These are phyloP conservation scores for Drosophila infuscata DNA, from an alignment of 2,888 invertebrate genomes.

Conservation along the genomic window DNA sequence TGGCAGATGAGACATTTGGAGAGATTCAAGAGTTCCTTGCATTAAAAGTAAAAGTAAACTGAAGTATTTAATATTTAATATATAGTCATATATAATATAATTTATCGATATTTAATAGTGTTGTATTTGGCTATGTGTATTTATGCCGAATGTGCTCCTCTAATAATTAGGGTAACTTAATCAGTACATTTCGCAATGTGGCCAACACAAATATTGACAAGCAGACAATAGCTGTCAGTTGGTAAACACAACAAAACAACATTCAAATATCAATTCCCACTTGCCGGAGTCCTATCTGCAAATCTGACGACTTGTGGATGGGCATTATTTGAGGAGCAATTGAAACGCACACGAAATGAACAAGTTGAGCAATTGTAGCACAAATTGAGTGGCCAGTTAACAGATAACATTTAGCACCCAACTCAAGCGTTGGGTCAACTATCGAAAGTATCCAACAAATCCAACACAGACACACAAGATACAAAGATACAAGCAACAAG, in stretches of 20 bases:
- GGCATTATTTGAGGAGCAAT: conserved; percentile 67
- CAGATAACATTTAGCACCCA: conserved; percentile 3
- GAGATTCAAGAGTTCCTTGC: too few species aligned
- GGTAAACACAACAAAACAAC: neutral
- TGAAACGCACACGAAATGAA: conserved; percentile 56
- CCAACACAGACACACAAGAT: neutral
- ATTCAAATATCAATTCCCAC: conserved; percentile 32
- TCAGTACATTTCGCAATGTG: neutral
- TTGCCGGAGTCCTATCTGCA: conserved; percentile 24
- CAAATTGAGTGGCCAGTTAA: conserved; percentile 19
- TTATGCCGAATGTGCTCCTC: neutral
- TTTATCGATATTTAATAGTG: neutral
- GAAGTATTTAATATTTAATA: too few species aligned
- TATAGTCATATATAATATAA: too few species aligned
- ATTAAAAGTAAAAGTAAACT: too few species aligned
- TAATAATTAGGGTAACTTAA: neutral
- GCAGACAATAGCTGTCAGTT: conserved; percentile 9
- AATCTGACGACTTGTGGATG: conserved; percentile 20
- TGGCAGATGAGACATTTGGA: neutral
- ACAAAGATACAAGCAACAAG: conserved; percentile 23
- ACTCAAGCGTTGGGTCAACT: conserved; percentile 3
- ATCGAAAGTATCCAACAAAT: neutral
- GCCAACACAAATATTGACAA: neutral
- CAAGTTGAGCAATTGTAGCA: conserved; percentile 3
- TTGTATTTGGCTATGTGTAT: neutral